Percentiles rank a stretch among this genome's conserved stretches.
These are phyloP conservation scores for Frankliniella fusca DNA, from an alignment of 2,888 invertebrate species.

Conservation along the genomic window DNA sequence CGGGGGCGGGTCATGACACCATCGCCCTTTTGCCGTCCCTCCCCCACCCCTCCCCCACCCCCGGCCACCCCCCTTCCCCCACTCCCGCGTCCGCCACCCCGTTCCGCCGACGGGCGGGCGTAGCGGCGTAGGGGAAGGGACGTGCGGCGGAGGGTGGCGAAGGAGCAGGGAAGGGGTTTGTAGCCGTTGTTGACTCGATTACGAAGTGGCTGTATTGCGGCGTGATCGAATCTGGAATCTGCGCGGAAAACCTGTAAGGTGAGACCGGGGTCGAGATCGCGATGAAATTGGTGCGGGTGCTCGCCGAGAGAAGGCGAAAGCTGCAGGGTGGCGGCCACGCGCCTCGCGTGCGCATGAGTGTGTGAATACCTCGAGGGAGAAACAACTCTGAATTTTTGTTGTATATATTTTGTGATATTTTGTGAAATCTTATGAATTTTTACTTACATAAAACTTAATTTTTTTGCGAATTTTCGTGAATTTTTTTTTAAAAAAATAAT, in stretches of 20 bases:
- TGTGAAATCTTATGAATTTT: too few relatives aligned
- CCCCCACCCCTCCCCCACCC: neutral
- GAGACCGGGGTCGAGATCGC: neutral
- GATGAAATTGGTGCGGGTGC: neutral
- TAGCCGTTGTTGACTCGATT: slow-evolving; percentile 7
- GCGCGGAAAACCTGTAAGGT: neutral
- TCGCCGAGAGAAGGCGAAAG: neutral
- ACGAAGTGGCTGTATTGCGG: slow-evolving; percentile 19
- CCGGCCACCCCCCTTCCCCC: neutral
- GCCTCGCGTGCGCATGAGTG: neutral
- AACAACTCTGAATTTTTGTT: too few relatives aligned
- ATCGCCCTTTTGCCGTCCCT: neutral
- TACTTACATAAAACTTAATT: too few relatives aligned
- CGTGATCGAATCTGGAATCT: slow-evolving; percentile 19
- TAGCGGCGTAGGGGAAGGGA: neutral
- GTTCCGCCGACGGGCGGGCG: neutral
- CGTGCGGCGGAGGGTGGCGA: neutral
- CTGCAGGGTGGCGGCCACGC: neutral
- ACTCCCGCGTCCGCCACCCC: neutral
- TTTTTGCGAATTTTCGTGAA: too few relatives aligned
- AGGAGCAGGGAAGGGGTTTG: neutral
- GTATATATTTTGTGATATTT: too few relatives aligned
- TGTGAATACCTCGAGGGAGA: too few relatives aligned
- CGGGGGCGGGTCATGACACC: neutral
- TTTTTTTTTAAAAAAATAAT: too few relatives aligned